Percentiles rank a stretch among this genome's conserved stretches.
These are phyloP conservation scores for Drosophila formosana DNA, from an alignment of 2,888 invertebrate species.

Conservation along the genomic window DNA sequence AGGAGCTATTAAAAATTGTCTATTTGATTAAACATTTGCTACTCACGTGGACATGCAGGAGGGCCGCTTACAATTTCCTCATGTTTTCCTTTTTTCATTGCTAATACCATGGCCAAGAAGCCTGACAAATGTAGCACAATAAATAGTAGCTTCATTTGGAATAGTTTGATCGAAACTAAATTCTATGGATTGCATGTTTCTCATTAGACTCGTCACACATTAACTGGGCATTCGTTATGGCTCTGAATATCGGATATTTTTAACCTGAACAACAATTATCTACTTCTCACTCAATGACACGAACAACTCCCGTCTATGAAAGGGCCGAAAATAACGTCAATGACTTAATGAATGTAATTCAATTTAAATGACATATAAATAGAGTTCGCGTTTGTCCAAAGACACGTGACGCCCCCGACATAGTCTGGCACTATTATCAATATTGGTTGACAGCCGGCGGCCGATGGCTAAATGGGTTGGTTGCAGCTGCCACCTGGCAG, in stretches of 20 bases:
- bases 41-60: slow-evolving; percentile 5
- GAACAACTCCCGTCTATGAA: neutral
- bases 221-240: slow-evolving; percentile 1
- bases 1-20: neutral
- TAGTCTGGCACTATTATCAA: slow-evolving; percentile 9
- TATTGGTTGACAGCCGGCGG: slow-evolving; percentile 9
- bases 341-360: slow-evolving; percentile 28
- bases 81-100: neutral
- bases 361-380: slow-evolving; percentile 14
- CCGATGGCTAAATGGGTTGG: neutral
- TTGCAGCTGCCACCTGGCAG: slow-evolving; percentile 13
- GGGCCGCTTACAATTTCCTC: neutral
- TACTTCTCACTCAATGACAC: neutral
- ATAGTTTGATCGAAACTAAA: neutral
- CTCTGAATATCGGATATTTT: neutral
- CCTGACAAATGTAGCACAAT: neutral
- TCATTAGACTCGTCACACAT: neutral
- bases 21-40: neutral
- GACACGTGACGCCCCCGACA: neutral
- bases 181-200: neutral
- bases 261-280: neutral
- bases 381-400: slow-evolving; percentile 1
- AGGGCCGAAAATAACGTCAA: neutral
- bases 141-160: slow-evolving; percentile 7
- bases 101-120: slow-evolving; percentile 2